A percentile compares a stretch with the other conserved stretches of the same genome.
These are phyloP conservation scores for Gobionotothen gibberifrons DNA, from an alignment of 2,797 vertebrate genomes.

Conservation along the genomic window DNA sequence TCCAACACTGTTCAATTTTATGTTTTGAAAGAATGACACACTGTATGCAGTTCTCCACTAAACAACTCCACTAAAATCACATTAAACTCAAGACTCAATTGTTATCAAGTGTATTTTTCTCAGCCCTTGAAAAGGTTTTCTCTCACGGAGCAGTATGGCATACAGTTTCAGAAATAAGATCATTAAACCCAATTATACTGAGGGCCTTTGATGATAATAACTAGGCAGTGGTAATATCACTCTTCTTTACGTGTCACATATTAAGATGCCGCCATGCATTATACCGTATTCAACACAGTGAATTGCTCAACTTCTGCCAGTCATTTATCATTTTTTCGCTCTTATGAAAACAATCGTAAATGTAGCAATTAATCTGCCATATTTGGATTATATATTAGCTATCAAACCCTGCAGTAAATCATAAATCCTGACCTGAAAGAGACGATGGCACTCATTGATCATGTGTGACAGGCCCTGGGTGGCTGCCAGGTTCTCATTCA, in stretches of 20 bases:
- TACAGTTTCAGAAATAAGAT: conserved; percentile 39
- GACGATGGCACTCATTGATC: conserved; percentile 92
- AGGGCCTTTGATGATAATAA: conserved; percentile 26
- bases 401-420: conserved; percentile 2
- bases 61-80: conserved; percentile 11
- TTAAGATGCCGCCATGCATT: background rate
- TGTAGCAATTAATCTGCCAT: background rate
- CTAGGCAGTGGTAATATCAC: conserved; percentile 18
- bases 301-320: background rate
- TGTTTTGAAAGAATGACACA: conserved; percentile 1
- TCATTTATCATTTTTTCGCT: background rate
- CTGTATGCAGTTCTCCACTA: conserved; percentile 7
- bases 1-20: background rate
- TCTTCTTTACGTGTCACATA: conserved; percentile 21
- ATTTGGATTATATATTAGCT: background rate
- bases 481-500: conserved; percentile 96
- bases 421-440: conserved; percentile 91
- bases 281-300: conserved; percentile 7
- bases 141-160: conserved; percentile 30
- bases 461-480: conserved; percentile 97
- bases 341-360: background rate
- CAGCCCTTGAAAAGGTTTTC: background rate
- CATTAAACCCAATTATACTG: conserved; percentile 28
- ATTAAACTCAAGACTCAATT: background rate
- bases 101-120: conserved; percentile 17